Base-by-base conservation (phyloP, 92 coral and sea anemone genomes). In the Phenganax marumi region DNA sequence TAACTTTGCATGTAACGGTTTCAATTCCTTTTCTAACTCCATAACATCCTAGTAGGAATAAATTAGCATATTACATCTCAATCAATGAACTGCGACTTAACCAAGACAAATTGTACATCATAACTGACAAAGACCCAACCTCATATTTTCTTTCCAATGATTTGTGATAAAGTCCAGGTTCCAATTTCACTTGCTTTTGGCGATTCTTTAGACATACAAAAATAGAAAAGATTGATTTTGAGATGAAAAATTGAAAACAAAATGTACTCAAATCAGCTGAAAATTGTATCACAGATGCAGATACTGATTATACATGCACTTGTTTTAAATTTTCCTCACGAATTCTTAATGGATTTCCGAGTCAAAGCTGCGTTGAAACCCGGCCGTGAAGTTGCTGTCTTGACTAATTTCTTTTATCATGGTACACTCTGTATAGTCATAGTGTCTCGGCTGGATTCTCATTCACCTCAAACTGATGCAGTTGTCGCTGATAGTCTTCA, bases 101-200 rank as follows among this genome's bases (percentile, higher is more conserved):
- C 8, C 16, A 6, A 50, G 8, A 48, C 16, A n/a, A 21, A 21
- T 8, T 13, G 26, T 22, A 25, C 24, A 25, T 11, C 68, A n/a
- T n/a, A n/a, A n/a, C 24, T 2, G 43, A 23, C 43, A 16, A 14
- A 60, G 2, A 24, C 39, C 10, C 7, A 10, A 93, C 97, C 97
- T 93, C 96, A 12, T 94, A 88, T 89, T 86, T 89, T 83, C 85
- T 90, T 61, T 91, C 97, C 75, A 93, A 84, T 55, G 91, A 77
- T 56, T 86, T 88, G 73, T 93, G 97, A 76, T 74, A 84, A 79
- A 93, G 75, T 78, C 87, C 47, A 46, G 93, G 84, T 69, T 93
- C 97, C 76, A 91, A 79, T 10, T 86, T 90, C 24, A 78, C 84
- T 75, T 86, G 83, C 50, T 85, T 84, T 74, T 90, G 92, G 68